Percentiles rank a stretch among this genome's conserved stretches.
These are phyloP conservation scores for Poeciliopsis presidionis DNA, from an alignment of 2,797 vertebrate genomes.

Conservation along the genomic window DNA sequence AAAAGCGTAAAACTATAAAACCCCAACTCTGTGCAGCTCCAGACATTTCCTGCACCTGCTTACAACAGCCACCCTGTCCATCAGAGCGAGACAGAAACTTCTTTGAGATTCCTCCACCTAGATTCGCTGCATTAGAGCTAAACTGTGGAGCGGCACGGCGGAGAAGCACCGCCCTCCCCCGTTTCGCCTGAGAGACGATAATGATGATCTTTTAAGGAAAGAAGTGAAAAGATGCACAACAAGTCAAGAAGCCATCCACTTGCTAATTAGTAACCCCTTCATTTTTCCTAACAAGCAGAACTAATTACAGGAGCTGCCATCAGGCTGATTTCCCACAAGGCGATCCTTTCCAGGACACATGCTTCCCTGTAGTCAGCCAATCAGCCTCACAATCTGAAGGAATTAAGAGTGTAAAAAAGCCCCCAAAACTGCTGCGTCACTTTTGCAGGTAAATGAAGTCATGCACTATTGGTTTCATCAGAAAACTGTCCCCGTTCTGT, in stretches of 20 bases:
- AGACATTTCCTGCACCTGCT: conserved; percentile 49
- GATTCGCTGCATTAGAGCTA: conserved; percentile 47
- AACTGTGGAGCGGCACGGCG: conserved; percentile 52
- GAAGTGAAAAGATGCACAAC: conserved; percentile 73
- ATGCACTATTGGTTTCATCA: conserved; percentile 34
- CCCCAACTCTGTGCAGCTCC: conserved; percentile 50
- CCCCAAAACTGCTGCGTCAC: conserved; percentile 69
- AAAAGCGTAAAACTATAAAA: conserved; percentile 21
- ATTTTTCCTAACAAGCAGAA: conserved; percentile 83
- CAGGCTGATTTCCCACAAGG: conserved; percentile 79
- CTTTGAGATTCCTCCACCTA: conserved; percentile 67
- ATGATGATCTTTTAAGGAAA: conserved; percentile 74
- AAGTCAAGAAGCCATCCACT: conserved; percentile 78
- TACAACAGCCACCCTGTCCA: conserved; percentile 56
- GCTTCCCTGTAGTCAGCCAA: conserved; percentile 49
- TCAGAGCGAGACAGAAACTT: conserved; percentile 61
- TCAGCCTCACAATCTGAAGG: conserved; percentile 54
- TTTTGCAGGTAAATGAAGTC: conserved; percentile 45
- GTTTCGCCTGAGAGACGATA: conserved; percentile 64
- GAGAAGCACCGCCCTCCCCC: conserved; percentile 16
- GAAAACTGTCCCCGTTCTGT: neutral
- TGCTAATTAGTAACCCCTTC: conserved; percentile 84
- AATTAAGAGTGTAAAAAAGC: conserved; percentile 41
- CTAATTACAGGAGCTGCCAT: conserved; percentile 84
- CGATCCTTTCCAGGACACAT: conserved; percentile 68